Evolutionary conservation across 2,797 vertebrate genomes (phyloP), one percentile per base, ranked within the genome.

Genomic region (Tauraco hartlaubi): DNA sequence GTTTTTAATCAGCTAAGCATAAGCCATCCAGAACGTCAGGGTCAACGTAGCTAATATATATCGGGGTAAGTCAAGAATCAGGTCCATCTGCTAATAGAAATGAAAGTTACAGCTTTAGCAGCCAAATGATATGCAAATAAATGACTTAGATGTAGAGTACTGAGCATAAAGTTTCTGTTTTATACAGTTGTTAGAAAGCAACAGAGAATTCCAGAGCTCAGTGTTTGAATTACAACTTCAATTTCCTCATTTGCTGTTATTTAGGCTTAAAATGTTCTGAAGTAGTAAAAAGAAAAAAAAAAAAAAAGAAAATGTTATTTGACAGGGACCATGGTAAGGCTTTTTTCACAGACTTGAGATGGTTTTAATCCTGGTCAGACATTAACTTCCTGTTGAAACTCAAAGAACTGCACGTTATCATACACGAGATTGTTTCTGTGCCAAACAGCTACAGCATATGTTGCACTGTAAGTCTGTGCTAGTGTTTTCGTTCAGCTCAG

Each of bases 191-290:
- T 56, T 82, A 58, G 63, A 87, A 88, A 67, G 69, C 18, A 66
- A 12, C 0, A 0, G 9, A 11, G 20, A 11, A 41, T 49, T 92
- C 19, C 49, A 49, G 61, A 63, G 28, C 33, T 67, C 20, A 14
- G 14, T 9, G 28, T 51, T 71, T 31, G 66, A 69, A 52, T 44
- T 73, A 35, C 18, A 67, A 15, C 43, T 82, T 85, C 12, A 31
- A 74, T 94, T 79, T 91, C 16, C 48, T 58, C 55, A 41, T 85
- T 82, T 87, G 35, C 39, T 78, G 37, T 72, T 87, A 41, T n/a
- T 95, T 58, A 75, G 33, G 29, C 7, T 63, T 67, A 25, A 79
- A 87, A 51, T 37, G 15, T 33, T 84, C 35, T 88, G 58, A 67
- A 74, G 44, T 11, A 55, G 20, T 56, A 82, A 76, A 41, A 41